Evolutionary conservation across 2,797 vertebrate species (phyloP).

Genomic region (Brachymystax lenok): DNA sequence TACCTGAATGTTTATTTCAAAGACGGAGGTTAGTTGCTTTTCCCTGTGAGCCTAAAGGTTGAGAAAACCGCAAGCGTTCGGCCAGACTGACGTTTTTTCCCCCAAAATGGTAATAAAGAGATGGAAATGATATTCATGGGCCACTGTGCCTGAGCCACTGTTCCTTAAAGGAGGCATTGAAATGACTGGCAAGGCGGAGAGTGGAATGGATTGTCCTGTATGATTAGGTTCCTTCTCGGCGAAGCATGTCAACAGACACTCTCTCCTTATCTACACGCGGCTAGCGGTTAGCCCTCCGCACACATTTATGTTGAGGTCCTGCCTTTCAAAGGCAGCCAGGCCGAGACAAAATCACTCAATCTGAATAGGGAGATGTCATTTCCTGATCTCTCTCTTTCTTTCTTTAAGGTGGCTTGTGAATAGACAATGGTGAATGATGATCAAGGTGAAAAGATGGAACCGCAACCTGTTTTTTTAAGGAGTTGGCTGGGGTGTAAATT

Average conservation of each 20-base stretch:
- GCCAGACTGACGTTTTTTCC: background rate
- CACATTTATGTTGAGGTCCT: background rate
- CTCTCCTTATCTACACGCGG: constrained; percentile 57
- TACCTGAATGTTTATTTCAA: constrained; percentile 15
- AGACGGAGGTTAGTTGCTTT: constrained; percentile 42
- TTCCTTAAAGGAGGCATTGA: constrained; percentile 53
- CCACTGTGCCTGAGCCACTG: constrained; percentile 38
- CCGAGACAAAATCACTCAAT: constrained; percentile 58
- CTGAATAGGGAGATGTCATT: constrained; percentile 72
- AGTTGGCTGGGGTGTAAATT: background rate
- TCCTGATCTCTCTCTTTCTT: constrained; percentile 43
- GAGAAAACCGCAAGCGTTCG: constrained; percentile 47
- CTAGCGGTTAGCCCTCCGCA: constrained; percentile 48
- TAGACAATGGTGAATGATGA: constrained; percentile 15
- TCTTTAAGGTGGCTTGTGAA: constrained; percentile 10
- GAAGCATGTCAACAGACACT: constrained; percentile 50
- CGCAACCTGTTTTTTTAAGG: background rate
- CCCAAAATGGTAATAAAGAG: constrained; percentile 46
- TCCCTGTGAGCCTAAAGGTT: constrained; percentile 47
- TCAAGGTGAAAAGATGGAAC: background rate
- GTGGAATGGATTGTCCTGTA: constrained; percentile 62
- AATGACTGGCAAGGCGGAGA: constrained; percentile 58
- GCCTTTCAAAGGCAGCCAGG: background rate
- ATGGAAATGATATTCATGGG: constrained; percentile 69
- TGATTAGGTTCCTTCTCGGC: constrained; percentile 57